Evolutionary conservation across 1,140 invertebrate species (phyloP).

Genomic region (Geopemphigus sp.): DNA sequence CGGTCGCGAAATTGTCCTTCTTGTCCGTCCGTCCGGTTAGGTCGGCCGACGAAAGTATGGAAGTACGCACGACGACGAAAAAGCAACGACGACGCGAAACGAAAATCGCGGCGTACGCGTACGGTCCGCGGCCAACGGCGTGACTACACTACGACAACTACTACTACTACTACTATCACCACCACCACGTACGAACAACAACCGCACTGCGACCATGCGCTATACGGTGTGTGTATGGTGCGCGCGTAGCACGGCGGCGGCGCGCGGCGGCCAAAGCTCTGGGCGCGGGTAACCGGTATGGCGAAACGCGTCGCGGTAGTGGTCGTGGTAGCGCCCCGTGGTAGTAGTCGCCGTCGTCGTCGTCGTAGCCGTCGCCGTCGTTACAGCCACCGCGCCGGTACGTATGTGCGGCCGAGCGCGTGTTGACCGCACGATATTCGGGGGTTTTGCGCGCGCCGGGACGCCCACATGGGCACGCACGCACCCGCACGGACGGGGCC

Average conservation of each 20-base stretch:
- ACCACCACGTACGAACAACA: neutral
- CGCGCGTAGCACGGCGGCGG: constrained; percentile 14
- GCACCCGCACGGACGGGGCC: constrained; percentile 16
- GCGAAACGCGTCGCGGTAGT: neutral
- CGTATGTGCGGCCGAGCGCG: constrained; percentile 4
- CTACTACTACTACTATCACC: no score
- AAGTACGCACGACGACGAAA: no score
- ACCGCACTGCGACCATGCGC: neutral
- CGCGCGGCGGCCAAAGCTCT: constrained; percentile 3
- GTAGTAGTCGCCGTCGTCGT: no score
- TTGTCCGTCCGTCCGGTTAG: no score
- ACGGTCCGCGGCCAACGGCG: neutral
- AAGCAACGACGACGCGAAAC: no score
- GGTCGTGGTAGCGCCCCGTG: no score
- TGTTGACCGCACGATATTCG: constrained; percentile 44
- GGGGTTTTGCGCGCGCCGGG: constrained; percentile 32
- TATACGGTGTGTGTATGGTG: neutral
- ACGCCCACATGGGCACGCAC: constrained; percentile 45
- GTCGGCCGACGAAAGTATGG: no score
- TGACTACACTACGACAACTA: neutral
- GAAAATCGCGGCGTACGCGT: no score
- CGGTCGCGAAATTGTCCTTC: no score
- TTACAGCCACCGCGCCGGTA: no score
- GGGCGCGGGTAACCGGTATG: constrained; percentile 13
- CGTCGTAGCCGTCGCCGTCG: neutral